Evolutionary conservation across 2,888 invertebrate genomes (phyloP).

Genomic region (Shargacucullia verbasci): DNA sequence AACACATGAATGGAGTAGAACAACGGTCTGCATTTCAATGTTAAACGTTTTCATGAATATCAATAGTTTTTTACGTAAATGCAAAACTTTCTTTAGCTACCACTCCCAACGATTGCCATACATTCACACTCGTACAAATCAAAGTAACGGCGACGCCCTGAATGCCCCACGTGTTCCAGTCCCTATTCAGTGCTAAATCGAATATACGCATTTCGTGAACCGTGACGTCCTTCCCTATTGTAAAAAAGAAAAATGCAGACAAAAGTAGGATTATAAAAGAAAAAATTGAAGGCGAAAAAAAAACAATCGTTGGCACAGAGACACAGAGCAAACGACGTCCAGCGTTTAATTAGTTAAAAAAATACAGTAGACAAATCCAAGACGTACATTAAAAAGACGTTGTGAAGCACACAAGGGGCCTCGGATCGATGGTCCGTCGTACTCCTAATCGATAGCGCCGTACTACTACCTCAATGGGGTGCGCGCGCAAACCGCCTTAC

Average conservation of each 20-base stretch:
- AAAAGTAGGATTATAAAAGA: neutral
- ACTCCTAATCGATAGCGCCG: conserved; percentile 83
- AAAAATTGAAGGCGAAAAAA: conserved; percentile 6
- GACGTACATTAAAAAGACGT: conserved; percentile 77
- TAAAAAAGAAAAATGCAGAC: conserved; percentile 14
- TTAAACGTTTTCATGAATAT: conserved; percentile 15
- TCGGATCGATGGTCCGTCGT: conserved; percentile 79
- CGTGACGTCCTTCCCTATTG: conserved; percentile 10
- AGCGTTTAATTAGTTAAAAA: conserved; percentile 57
- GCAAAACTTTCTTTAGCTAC: conserved; percentile 23
- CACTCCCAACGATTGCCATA: conserved; percentile 30
- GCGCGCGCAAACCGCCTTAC: conserved; percentile 85
- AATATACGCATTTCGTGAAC: conserved; percentile 29
- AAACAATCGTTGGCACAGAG: conserved; percentile 14
- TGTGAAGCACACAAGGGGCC: conserved; percentile 70
- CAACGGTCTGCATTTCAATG: conserved; percentile 26
- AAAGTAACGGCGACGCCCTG: conserved; percentile 39
- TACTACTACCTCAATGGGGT: conserved; percentile 84
- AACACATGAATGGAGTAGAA: conserved; percentile 39
- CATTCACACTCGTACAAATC: conserved; percentile 31
- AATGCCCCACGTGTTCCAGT: conserved; percentile 36
- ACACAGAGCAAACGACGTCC: conserved; percentile 12
- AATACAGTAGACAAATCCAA: conserved; percentile 67
- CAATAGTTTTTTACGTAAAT: conserved; percentile 5
- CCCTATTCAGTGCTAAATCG: conserved; percentile 29